Evolutionary conservation across 2,888 invertebrate genomes (phyloP).

Genomic region (Torymus tubicola): DNA sequence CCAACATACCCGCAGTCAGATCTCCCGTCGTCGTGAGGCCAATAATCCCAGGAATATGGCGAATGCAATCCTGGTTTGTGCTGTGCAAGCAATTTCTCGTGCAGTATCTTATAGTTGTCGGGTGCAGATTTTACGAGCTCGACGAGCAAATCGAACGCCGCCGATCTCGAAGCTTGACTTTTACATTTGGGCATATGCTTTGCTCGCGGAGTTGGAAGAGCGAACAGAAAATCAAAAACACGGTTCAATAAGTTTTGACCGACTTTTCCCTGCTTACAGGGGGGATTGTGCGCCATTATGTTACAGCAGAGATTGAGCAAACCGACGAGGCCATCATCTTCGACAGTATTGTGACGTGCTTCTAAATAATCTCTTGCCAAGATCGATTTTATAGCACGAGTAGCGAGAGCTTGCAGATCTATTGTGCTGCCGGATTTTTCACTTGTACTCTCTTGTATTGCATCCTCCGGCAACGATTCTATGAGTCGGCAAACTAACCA

Average conservation of each 20-base stretch:
- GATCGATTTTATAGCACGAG: constrained; percentile 86
- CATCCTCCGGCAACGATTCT: constrained; percentile 89
- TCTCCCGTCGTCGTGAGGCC: constrained; percentile 97
- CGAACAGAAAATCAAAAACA: constrained; percentile 92
- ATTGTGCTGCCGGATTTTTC: constrained; percentile 80
- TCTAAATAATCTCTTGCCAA: constrained; percentile 89
- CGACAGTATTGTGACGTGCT: constrained; percentile 86
- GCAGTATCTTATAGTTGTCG: constrained; percentile 90
- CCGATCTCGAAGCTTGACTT: constrained; percentile 90
- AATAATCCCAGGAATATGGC: constrained; percentile 97
- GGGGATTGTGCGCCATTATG: constrained; percentile 91
- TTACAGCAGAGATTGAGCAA: constrained; percentile 91
- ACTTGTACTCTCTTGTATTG: constrained; percentile 81
- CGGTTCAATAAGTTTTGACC: constrained; percentile 84
- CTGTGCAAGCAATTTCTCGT: constrained; percentile 89
- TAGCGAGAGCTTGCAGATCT: constrained; percentile 86
- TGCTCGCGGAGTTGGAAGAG: constrained; percentile 90
- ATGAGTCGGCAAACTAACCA: constrained; percentile 93
- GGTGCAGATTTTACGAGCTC: constrained; percentile 91
- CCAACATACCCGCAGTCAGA: constrained; percentile 97
- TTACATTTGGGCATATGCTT: constrained; percentile 95
- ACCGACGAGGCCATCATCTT: constrained; percentile 94
- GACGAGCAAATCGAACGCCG: constrained; percentile 93
- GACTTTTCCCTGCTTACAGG: constrained; percentile 88
- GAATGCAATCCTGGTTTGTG: constrained; percentile 90